Evolutionary conservation across 2,797 vertebrate genomes (phyloP), one percentile per base, ranked within the genome.

Genomic region (Lacerta viridis): DNA sequence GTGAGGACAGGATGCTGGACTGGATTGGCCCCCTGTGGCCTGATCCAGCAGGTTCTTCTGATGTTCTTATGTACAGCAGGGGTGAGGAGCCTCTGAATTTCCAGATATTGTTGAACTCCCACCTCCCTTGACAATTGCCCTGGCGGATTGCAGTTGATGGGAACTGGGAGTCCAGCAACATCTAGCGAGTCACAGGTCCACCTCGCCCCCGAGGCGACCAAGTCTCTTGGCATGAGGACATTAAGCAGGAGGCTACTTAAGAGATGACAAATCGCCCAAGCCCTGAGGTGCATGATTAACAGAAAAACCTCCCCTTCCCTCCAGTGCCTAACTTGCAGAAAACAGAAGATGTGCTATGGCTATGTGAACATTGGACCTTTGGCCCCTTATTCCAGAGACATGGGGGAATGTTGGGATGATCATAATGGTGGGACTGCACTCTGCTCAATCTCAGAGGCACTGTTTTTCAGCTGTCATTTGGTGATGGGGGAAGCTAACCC

Each of bases 131-230:
- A 55, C 50, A 4, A 50, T 50, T 15, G 50, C 50, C 50, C 7
- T 61, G 59, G 59, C 5, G 1, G 59, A 18, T 6, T 61, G 59
- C 17, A 1, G 59, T 18, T 61, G 61, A 64, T 64, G 1, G 61
- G 61, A 64, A 18, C 17, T 64, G 61, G 61, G 61, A 64, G 61
- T 23, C 61, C 61, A 64, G 61, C 61, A 64, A 64, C 61, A 64
- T 23, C 61, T 18, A 64, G 61, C 0, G 5, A 23, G 61, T 7
- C 20, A 23, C 61, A 64, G 50, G 50, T 13, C 50, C 61, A 23
- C 20, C 61, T 13, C 3, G 1, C 4, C 10, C 68, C 29, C 7
- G 1, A 5, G 7, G 29, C 29, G 0, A n/a, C 68, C 29, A 29
- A 10, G 27, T 13, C 10, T 11, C 29, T 41, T 39, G 20, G 36